phyloP scores from a whole-genome alignment of 2,113 vertebrate species.

The Rhabdornis inornatus region DNA sequence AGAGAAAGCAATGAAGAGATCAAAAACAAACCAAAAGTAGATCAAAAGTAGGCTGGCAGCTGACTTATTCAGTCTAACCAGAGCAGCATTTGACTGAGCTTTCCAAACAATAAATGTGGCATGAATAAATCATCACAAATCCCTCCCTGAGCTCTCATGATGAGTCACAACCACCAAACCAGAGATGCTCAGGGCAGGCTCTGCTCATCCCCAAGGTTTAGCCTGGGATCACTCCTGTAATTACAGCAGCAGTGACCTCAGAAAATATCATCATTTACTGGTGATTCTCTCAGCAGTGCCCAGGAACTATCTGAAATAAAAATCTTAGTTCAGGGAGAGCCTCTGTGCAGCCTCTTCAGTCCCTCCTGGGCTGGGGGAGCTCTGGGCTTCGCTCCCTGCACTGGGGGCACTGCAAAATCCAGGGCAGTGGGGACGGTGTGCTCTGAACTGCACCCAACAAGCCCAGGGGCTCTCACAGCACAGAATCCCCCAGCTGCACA shows the following conservation, averaged over 20 bases:
- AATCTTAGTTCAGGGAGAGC: background rate
- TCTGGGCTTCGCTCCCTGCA: background rate
- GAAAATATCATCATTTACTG: background rate
- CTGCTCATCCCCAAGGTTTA: background rate
- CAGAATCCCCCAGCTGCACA: background rate
- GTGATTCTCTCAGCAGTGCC: background rate
- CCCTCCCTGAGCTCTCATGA: background rate
- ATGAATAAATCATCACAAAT: conserved; percentile 37
- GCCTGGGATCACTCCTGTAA: background rate
- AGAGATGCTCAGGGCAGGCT: background rate
- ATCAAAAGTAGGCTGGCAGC: background rate
- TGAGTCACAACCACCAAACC: conserved; percentile 45
- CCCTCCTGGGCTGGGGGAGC: accelerated
- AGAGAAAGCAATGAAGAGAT: background rate
- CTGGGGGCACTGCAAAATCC: background rate
- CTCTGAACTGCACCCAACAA: background rate
- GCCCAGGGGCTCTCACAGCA: background rate
- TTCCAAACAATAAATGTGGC: conserved; percentile 33
- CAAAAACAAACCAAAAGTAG: background rate
- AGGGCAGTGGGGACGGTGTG: background rate
- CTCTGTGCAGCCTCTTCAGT: background rate
- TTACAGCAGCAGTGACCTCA: background rate
- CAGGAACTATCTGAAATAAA: background rate
- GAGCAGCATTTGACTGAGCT: background rate
- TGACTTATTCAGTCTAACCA: background rate